Percentiles rank a stretch among this genome's conserved stretches.
Conservation (phyloP, 2,797 vertebrate genomes). For the Odontamblyopus lacepedii region DNA sequence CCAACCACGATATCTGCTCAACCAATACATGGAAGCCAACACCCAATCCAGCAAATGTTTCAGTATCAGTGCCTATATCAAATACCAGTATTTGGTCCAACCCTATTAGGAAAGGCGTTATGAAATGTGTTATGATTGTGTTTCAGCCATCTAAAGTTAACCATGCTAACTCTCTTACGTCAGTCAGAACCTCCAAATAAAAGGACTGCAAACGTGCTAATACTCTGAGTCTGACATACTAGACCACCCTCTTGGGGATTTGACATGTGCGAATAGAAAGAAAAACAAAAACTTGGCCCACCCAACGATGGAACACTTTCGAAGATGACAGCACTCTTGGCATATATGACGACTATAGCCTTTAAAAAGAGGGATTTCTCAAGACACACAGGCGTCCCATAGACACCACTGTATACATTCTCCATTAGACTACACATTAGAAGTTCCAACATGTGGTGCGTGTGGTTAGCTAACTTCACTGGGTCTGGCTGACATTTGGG, state of each 20-base stretch:
- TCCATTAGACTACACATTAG: constrained; percentile 45
- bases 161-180: neutral
- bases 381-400: constrained; percentile 65
- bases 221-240: constrained; percentile 39
- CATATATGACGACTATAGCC: constrained; percentile 26
- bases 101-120: too few relatives aligned
- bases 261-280: constrained; percentile 66
- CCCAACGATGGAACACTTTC: constrained; percentile 74
- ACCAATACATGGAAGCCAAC: too few relatives aligned
- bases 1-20: too few relatives aligned
- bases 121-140: neutral
- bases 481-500: constrained; percentile 45
- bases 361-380: constrained; percentile 56
- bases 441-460: constrained; percentile 34
- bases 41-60: too few relatives aligned
- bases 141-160: neutral
- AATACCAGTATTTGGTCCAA: too few relatives aligned
- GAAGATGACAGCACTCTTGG: constrained; percentile 45
- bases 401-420: constrained; percentile 73
- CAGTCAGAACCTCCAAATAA: constrained; percentile 54
- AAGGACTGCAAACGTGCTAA: constrained; percentile 52
- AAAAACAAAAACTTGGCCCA: constrained; percentile 75
- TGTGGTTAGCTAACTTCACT: constrained; percentile 55
- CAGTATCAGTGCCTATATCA: too few relatives aligned
- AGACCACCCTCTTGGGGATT: constrained; percentile 48